Base-by-base conservation (phyloP, 2,797 vertebrate species). In the Cyprinella venusta region DNA sequence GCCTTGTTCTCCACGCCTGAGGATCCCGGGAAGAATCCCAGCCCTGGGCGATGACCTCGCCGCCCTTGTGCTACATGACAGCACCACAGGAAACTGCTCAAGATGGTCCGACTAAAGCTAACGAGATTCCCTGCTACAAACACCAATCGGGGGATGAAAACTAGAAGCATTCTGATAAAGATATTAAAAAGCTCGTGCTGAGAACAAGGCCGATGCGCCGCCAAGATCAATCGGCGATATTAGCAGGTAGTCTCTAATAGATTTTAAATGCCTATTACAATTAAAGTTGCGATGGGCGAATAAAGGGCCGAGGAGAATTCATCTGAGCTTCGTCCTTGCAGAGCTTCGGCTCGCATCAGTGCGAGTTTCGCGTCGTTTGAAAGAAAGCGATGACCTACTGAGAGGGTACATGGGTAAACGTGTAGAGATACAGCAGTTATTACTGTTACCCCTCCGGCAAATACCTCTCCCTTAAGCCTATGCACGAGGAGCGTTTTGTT, bases 401-500 rank as follows among this genome's bases (percentile, higher is more conserved):
- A 93, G 95, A 93, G 95, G 91, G 93, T 94, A 96, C 96, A 96
- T 89, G 93, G 94, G 91, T 94, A 95, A 96, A 95, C 93, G 95
- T 96, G 96, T 95, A 94, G 95, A 93, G 91, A 94, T 94, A 94
- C 96, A 95, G 93, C 94, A 91, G 95, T 96, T 96, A 96, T 95
- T 96, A 96, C 95, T 96, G 96, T 96, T 96, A 95, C 95, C 97
- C 97, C 97, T 97, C 94, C 94, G 97, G 97, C 97, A 95, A 97
- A 96, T 96, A 96, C 96, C 95, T 96, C 96, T 95, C 95, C 95
- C 96, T 93, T 95, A 96, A 96, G 95, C 95, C 91, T 90, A 94
- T 93, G 95, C 95, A 93, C 90, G 91, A 94, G 83, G 95, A 96
- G 95, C 96, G 93, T 96, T 97, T 97, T 97, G 96, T 96, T 97